Conservation (phyloP, 2,113 vertebrate species). For the Pimephales promelas region DNA sequence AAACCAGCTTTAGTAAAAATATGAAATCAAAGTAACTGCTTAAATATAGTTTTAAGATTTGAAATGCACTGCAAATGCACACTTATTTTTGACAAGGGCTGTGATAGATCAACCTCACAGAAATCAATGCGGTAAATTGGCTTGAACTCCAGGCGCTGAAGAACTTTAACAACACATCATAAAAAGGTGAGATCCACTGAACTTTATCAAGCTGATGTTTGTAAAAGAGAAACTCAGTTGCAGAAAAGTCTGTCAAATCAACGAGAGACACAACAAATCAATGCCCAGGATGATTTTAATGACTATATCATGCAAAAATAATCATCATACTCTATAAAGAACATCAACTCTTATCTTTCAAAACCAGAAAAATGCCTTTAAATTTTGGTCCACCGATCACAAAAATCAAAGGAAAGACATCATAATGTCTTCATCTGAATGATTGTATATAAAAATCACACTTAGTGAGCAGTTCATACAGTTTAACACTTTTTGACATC, state of each 20-base stretch:
- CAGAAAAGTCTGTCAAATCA: not conserved
- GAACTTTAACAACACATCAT: too few species aligned
- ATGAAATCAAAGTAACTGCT: too few species aligned
- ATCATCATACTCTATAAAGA: slow-evolving; percentile 48
- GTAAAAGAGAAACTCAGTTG: not conserved
- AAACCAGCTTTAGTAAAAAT: too few species aligned
- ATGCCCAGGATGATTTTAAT: slow-evolving; percentile 51
- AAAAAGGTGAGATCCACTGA: not conserved
- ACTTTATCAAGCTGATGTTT: not conserved
- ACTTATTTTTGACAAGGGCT: too few species aligned
- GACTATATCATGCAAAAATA: slow-evolving; percentile 51
- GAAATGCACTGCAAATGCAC: too few species aligned
- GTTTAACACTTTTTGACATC: slow-evolving; percentile 93
- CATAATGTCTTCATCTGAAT: slow-evolving; percentile 13
- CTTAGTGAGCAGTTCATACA: slow-evolving; percentile 77
- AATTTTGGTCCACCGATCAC: slow-evolving; percentile 42
- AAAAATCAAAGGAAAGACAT: slow-evolving; percentile 34
- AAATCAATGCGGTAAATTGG: too few species aligned
- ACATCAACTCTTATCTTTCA: slow-evolving; percentile 44
- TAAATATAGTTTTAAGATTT: too few species aligned
- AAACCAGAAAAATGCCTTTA: slow-evolving; percentile 33
- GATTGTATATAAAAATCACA: slow-evolving; percentile 83
- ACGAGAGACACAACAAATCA: slow-evolving; percentile 33
- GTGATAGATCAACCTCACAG: too few species aligned
- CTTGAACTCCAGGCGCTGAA: too few species aligned